Conservation (phyloP, 1,140 invertebrate species). For the Drosophila dunni region DNA sequence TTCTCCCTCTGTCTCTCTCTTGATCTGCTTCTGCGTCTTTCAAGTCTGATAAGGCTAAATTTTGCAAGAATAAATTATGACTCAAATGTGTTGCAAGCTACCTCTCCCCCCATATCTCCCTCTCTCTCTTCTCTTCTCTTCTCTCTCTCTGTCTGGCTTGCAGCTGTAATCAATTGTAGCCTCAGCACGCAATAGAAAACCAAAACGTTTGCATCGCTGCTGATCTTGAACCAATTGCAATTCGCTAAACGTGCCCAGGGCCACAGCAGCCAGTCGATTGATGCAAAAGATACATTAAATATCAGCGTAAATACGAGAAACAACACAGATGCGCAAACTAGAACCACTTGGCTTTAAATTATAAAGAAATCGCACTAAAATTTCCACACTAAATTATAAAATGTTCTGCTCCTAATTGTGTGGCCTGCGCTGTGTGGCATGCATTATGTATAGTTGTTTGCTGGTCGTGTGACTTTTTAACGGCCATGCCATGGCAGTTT, state of each 20-base stretch:
- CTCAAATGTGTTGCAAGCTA: conserved; percentile 11
- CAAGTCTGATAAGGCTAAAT: conserved; percentile 30
- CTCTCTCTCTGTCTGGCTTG: conserved; percentile 33
- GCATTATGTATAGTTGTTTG: not conserved
- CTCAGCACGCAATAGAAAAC: conserved; percentile 20
- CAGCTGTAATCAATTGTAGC: conserved; percentile 60
- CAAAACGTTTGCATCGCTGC: conserved; percentile 48
- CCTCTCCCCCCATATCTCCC: too few relatives aligned
- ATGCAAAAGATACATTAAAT: conserved; percentile 34
- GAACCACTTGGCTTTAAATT: not conserved
- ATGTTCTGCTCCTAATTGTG: too few relatives aligned
- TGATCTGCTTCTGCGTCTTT: too few relatives aligned
- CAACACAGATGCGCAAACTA: not conserved
- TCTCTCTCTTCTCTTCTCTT: not conserved
- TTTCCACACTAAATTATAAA: too few relatives aligned
- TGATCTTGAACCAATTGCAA: conserved; percentile 82
- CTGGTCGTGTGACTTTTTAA: conserved; percentile 11
- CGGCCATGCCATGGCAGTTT: conserved; percentile 59
- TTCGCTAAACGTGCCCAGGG: conserved; percentile 68
- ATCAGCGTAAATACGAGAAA: not conserved
- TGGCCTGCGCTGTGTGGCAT: too few relatives aligned
- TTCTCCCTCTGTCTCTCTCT: too few relatives aligned
- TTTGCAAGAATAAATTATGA: conserved; percentile 62
- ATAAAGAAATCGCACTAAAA: too few relatives aligned
- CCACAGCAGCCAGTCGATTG: conserved; percentile 42